Conservation (phyloP, 35 echinoderm and acorn worm species). For the Chiridota heheva region DNA sequence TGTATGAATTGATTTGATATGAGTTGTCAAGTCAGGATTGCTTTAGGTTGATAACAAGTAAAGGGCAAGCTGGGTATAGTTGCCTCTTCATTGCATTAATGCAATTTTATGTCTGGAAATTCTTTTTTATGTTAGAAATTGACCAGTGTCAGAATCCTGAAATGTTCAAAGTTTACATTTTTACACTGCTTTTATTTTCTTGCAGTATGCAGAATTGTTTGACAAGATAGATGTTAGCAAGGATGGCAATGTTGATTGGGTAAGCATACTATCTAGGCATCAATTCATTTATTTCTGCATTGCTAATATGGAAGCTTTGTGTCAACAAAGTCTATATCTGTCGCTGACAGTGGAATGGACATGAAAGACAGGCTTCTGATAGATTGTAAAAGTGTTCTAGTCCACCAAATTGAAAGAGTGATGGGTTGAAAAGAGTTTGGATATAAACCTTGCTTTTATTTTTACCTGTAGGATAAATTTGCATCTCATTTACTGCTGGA, state of each 20-base stretch:
- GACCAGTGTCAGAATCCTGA: neutral
- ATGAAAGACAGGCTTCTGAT: neutral
- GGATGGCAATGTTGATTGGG: slow-evolving; percentile 88
- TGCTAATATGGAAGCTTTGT: neutral
- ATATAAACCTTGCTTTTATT: no score
- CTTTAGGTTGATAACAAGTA: no score
- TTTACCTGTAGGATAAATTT: slow-evolving; percentile 82
- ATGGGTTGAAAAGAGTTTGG: no score
- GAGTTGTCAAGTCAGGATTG: no score
- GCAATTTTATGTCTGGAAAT: neutral
- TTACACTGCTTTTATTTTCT: slow-evolving; percentile 17
- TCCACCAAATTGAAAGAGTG: neutral
- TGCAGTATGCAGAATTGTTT: slow-evolving; percentile 81
- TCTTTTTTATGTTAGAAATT: neutral
- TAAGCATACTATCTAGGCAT: slow-evolving; percentile 22
- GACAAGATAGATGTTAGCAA: slow-evolving; percentile 97
- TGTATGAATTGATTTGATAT: neutral
- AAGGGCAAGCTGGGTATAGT: no score
- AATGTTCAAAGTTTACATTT: neutral
- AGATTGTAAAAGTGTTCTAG: neutral
- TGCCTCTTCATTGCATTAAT: no score
- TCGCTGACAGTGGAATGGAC: neutral
- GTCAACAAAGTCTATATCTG: neutral
- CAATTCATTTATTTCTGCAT: neutral
- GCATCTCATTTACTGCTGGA: slow-evolving; percentile 89